These are phyloP conservation scores for Nothoprocta pentlandii DNA, from an alignment of 2,113 vertebrate species.

Conservation along the genomic window DNA sequence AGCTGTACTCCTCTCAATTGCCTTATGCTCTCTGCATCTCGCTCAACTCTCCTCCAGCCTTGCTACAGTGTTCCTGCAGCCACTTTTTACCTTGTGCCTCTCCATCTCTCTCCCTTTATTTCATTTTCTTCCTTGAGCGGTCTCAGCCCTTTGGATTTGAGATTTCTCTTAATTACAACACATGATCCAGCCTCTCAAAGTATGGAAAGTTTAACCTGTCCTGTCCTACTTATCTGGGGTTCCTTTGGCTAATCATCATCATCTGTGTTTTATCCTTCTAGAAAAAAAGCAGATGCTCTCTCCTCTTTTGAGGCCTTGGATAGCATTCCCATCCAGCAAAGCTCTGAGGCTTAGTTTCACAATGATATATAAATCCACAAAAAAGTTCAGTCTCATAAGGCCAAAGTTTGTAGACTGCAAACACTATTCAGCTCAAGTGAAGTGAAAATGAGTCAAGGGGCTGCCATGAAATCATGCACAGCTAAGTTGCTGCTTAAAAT, in stretches of 20 bases:
- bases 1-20: background rate
- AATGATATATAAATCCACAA: background rate
- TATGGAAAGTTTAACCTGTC: background rate
- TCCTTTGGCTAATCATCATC: background rate
- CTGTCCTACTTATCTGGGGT: rapidly evolving
- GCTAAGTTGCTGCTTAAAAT: background rate
- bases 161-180: background rate
- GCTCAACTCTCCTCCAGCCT: background rate
- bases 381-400: background rate
- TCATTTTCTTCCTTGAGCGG: background rate
- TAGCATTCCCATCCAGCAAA: background rate
- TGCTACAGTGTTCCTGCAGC: background rate
- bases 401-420: background rate
- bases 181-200: background rate
- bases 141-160: background rate
- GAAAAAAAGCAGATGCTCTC: background rate
- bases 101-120: background rate
- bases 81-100: background rate
- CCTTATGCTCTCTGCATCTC: background rate
- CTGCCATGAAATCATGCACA: background rate
- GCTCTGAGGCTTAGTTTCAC: background rate
- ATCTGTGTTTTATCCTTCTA: background rate
- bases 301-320: background rate
- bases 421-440: background rate
- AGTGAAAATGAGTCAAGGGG: rapidly evolving